A percentile compares a stretch with the other conserved stretches of the same genome.
Conservation (phyloP, 1,140 invertebrate species). For the Lanistes nyassanus region DNA sequence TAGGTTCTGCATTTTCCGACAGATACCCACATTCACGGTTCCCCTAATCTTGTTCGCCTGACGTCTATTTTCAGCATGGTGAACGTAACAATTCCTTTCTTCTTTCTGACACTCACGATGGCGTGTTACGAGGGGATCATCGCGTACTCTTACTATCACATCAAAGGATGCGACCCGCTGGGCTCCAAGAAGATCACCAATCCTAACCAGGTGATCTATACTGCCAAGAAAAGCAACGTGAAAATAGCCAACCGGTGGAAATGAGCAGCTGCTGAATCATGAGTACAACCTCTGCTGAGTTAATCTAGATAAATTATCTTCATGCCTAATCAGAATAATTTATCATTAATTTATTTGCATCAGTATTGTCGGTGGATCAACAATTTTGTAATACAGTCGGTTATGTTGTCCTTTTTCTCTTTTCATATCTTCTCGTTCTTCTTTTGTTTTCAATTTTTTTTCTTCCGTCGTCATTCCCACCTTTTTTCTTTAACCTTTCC, state of each 20-base stretch:
- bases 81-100: not conserved
- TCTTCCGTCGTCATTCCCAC: too few species aligned
- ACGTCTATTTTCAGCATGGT: not conserved
- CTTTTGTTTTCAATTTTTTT: too few species aligned
- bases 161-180: conserved; percentile 61
- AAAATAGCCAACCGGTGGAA: not conserved
- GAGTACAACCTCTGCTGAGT: not conserved
- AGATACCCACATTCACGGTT: not conserved
- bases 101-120: not conserved
- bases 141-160: conserved; percentile 57
- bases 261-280: not conserved
- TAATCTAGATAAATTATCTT: too few species aligned
- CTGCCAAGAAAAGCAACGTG: not conserved
- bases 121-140: conserved; percentile 74
- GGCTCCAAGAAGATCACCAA: conserved; percentile 53
- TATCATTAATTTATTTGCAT: too few species aligned
- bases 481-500: not conserved
- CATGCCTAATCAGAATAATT: too few species aligned
- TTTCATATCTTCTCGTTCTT: too few species aligned
- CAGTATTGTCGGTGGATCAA: too few species aligned
- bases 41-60: too few species aligned
- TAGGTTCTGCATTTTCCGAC: too few species aligned
- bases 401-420: not conserved
- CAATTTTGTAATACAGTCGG: too few species aligned
- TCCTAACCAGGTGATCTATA: conserved; percentile 70